Percentiles rank a stretch among this genome's conserved stretches.
phyloP scores from a whole-genome alignment of 2,888 invertebrate species.

The Ypsolopha sequella region DNA sequence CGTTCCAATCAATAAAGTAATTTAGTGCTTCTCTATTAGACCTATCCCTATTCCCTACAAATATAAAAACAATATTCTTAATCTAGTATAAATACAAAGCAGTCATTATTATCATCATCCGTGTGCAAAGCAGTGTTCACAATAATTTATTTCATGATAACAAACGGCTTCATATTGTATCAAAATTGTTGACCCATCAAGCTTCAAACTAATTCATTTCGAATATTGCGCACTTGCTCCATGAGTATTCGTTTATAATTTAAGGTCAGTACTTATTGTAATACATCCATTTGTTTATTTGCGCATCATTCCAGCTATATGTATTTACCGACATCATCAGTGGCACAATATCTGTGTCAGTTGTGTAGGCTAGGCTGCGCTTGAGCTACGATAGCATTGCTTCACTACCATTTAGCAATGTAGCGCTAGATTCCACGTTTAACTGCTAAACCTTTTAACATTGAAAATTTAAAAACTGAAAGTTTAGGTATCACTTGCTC shows the following conservation, averaged over 20 bases:
- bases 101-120: too few relatives aligned
- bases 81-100: too few relatives aligned
- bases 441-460: neutral
- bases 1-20: neutral
- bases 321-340: too few relatives aligned
- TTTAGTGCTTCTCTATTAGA: too few relatives aligned
- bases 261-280: too few relatives aligned
- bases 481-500: neutral
- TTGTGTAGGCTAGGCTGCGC: neutral
- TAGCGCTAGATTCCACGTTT: neutral
- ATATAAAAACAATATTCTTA: neutral
- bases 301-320: neutral
- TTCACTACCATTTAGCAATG: too few relatives aligned
- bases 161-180: too few relatives aligned
- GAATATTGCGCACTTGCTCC: too few relatives aligned
- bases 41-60: neutral
- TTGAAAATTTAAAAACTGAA: neutral
- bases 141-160: neutral
- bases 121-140: neutral
- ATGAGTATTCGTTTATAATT: too few relatives aligned
- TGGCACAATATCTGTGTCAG: too few relatives aligned
- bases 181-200: too few relatives aligned
- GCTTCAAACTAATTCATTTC: too few relatives aligned
- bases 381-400: neutral
- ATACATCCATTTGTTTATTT: neutral